Conservation (phyloP, 2,113 vertebrate species). For the Castor canadensis region DNA sequence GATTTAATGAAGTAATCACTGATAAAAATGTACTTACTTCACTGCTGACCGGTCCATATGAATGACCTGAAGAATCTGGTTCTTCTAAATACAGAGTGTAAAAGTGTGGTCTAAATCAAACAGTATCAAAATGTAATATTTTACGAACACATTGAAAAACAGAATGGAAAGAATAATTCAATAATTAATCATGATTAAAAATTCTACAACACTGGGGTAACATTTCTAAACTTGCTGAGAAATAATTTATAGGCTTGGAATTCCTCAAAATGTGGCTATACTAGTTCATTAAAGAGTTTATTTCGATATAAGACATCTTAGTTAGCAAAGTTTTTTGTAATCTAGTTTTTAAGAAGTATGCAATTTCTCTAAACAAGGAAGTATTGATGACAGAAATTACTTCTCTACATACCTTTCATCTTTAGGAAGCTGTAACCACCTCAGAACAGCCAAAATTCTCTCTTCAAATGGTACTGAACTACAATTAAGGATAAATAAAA, state of each 20-base stretch:
- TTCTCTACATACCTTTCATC: constrained; percentile 81
- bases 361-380: neutral
- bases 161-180: constrained; percentile 82
- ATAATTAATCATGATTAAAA: constrained; percentile 72
- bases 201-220: neutral
- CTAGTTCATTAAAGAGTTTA: neutral
- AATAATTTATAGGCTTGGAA: neutral
- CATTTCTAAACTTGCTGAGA: constrained; percentile 24
- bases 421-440: constrained; percentile 85
- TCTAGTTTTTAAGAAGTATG: neutral
- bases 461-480: constrained; percentile 88
- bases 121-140: constrained; percentile 90
- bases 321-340: neutral
- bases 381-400: neutral
- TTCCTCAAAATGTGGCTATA: neutral
- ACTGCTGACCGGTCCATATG: constrained; percentile 89
- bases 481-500: constrained; percentile 56
- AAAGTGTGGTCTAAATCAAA: constrained; percentile 96
- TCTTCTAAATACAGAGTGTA: constrained; percentile 98
- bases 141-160: constrained; percentile 85
- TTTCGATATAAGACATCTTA: neutral
- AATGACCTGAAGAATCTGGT: constrained; percentile 93
- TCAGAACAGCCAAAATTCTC: constrained; percentile 84
- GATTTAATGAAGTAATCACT: neutral
- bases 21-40: constrained; percentile 86